Evolutionary conservation across 2,113 vertebrate species (phyloP).

Genomic region (Pithys albifrons): DNA sequence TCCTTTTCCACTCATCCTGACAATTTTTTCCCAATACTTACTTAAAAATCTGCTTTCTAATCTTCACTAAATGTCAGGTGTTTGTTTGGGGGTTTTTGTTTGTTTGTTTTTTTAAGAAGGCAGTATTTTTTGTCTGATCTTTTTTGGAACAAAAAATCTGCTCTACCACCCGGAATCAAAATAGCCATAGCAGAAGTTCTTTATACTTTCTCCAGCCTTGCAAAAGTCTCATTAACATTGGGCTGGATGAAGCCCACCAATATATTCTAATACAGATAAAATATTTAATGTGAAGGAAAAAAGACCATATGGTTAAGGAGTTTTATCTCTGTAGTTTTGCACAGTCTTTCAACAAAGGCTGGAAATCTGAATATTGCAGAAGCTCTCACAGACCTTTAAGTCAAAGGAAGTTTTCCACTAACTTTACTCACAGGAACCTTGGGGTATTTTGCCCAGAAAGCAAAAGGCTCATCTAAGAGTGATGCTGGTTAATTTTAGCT

Average conservation of each 20-base stretch:
- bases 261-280: neutral
- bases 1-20: conserved; percentile 6
- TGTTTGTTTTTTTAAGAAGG: neutral
- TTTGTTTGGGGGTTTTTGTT: neutral
- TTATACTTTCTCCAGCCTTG: neutral
- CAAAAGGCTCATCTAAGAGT: neutral
- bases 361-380: neutral
- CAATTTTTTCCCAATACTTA: neutral
- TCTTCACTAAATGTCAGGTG: neutral
- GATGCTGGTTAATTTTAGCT: neutral
- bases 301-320: neutral
- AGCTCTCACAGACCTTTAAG: neutral
- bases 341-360: neutral
- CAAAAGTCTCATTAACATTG: neutral
- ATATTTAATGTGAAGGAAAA: neutral
- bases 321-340: neutral
- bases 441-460: neutral
- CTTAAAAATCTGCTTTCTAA: neutral
- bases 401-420: neutral
- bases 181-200: neutral
- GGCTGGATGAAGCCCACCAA: neutral
- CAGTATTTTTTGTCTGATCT: neutral
- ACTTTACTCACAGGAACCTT: neutral
- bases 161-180: neutral
- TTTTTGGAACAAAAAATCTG: neutral